Evolutionary conservation across 1,140 invertebrate genomes (phyloP), one percentile per base, ranked within the genome.

Genomic region (Bombus ignitus): DNA sequence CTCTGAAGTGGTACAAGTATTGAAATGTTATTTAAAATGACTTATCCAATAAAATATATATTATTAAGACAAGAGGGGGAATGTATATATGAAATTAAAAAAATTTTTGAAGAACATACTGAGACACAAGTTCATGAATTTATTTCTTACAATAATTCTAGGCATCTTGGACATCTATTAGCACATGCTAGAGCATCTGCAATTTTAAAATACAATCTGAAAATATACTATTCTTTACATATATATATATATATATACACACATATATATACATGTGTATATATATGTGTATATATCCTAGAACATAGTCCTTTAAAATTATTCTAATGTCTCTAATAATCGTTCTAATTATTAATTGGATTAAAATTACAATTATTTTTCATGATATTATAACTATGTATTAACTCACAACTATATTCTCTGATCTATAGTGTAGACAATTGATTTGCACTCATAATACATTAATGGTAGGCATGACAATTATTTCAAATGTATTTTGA

Each of bases 141-240:
- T 94, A 92, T 93, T 93, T 89, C 83, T 94, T 91, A 92, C 89
- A 92, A 89, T 89, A 88, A 89, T 89, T 91, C 84, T 92, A 93
- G 87, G 89, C 89, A 89, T 89, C 75, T 89, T 91, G 86, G 89
- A 94, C 92, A 92, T 92, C 81, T 81, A 90, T 90, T n/a, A 80
- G 72, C 90, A 89, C 90, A 84, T 71, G 71, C 81, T 91, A 80
- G 84, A 90, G 89, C 89, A 91, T 91, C 87, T 90, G 89, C 86
- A 87, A 88, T 92, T 92, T 94, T 92, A 94, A 94, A 94, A 94
- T 94, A 94, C 83, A 89, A 85, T 94, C 92, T 94, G 94, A 94
- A 94, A 94, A 94, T 94, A 94, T 92, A 94, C 93, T 94, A 93
- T 94, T 90, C 84, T 91, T 93, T 91, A 86, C 86, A 90, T 87